Evolutionary conservation across 2,113 vertebrate species (phyloP).

Genomic region (Gallinago jamesoni): DNA sequence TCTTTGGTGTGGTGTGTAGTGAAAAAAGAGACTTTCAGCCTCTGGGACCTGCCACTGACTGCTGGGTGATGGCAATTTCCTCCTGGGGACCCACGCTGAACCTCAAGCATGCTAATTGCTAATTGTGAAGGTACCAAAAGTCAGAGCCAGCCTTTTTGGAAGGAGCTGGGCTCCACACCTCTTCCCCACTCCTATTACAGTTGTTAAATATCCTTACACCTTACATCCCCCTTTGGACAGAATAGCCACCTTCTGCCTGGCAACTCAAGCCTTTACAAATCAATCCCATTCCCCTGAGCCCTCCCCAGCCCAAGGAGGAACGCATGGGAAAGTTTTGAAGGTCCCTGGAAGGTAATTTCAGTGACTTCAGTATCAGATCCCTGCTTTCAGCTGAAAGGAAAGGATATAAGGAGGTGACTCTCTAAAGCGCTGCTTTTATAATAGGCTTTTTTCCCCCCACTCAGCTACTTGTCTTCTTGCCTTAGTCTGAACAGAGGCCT

Average conservation of each 20-base stretch:
- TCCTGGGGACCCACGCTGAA: background rate
- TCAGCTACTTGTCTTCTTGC: constrained; percentile 67
- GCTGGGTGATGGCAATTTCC: background rate
- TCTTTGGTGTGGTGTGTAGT: background rate
- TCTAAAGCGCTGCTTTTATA: constrained; percentile 52
- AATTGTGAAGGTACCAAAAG: background rate
- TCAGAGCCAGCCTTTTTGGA: background rate
- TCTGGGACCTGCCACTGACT: background rate
- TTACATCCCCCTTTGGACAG: background rate
- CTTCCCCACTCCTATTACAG: background rate
- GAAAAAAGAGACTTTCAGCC: background rate
- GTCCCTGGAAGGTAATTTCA: constrained; percentile 14
- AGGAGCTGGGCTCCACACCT: background rate
- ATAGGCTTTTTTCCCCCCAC: constrained; percentile 58
- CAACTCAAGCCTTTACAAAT: background rate
- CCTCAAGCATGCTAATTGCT: background rate
- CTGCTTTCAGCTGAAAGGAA: constrained; percentile 44
- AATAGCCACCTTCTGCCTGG: background rate
- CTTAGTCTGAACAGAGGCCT: constrained; percentile 42
- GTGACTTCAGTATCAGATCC: constrained; percentile 18
- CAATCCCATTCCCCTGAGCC: background rate
- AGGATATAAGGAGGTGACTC: constrained; percentile 53
- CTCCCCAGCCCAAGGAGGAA: background rate
- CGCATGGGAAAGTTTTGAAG: constrained; percentile 4
- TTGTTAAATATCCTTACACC: background rate